Evolutionary conservation across 2,797 vertebrate genomes (phyloP).

Genomic region (Ataeniobius toweri): DNA sequence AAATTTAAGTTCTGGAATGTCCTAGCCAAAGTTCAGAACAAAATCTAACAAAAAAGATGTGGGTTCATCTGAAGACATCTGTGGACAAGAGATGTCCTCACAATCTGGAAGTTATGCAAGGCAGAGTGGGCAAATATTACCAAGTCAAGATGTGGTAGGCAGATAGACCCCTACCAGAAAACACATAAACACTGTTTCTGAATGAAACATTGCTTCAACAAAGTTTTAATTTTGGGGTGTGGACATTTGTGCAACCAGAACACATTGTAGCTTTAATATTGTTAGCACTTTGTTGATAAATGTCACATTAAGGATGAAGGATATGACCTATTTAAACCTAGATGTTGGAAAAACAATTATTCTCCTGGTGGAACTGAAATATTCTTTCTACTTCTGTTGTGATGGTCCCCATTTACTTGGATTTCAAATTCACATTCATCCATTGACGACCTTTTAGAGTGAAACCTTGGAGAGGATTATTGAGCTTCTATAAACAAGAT

Average conservation of each 20-base stretch:
- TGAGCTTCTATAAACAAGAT: no score
- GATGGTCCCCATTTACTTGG: not conserved
- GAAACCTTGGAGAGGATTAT: not conserved
- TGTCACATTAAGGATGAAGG: not conserved
- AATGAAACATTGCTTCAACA: not conserved
- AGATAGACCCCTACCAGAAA: not conserved
- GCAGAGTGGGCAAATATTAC: no score
- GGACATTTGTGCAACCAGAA: not conserved
- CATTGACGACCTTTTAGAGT: not conserved
- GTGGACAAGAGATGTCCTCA: no score
- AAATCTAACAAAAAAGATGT: no score
- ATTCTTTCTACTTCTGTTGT: not conserved
- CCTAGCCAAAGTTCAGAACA: no score
- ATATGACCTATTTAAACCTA: not conserved
- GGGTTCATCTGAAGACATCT: no score
- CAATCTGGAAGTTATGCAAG: not conserved
- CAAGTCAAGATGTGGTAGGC: no score
- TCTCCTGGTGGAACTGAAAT: not conserved
- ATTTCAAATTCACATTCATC: not conserved
- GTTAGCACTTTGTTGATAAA: not conserved
- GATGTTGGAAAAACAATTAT: not conserved
- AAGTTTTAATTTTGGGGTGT: not conserved
- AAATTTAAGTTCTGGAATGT: no score
- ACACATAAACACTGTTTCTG: not conserved
- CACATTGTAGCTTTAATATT: not conserved